Evolutionary conservation across 2,113 vertebrate genomes (phyloP), one percentile per base, ranked within the genome.

Genomic region (Echinops telfairi): DNA sequence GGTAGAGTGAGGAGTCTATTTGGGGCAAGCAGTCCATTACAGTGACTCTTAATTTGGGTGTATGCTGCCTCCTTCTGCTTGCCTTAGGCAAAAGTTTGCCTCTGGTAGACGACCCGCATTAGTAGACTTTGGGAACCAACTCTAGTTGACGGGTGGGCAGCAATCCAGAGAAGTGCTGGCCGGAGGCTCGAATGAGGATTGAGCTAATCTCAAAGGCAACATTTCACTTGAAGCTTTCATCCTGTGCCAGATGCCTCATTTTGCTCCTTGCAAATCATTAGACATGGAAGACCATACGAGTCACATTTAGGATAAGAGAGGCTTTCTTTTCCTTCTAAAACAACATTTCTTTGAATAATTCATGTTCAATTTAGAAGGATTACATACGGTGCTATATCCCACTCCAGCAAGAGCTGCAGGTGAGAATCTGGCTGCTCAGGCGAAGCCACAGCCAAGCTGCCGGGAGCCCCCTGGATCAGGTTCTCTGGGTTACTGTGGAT

Each of bases 351-450:
- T 80, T 98, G 96, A 97, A 97, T 97, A 97, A 97, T 98, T 98
- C 93, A 97, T 97, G 89, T 89, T 89, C 90, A 97, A 96, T 96
- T 97, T 96, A 96, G 93, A 95, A 97, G 95, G 93, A 97, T 97
- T 98, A 97, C 97, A 95, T 97, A 96, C 97, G 96, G 89, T 89
- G 75, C 97, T 97, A 96, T 97, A 90, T 97, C 90, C 95, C 92
- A 92, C 25, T 86, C 91, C 77, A 92, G 58, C 94, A 95, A 98
- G 95, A 97, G 96, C 97, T 94, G 66, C 92, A 88, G 97, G 97
- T 97, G 90, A 94, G 97, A 97, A 95, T 94, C 92, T 92, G 76
- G 81, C 88, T 92, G 89, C 87, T 95, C 6, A 38, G 62, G 70
- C 6, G 62, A 89, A 38, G 47, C n/a, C 71, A 75, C 88, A n/a